Evolutionary conservation across 1,140 invertebrate genomes (phyloP).

Genomic region (Brachionus plicatilis): DNA sequence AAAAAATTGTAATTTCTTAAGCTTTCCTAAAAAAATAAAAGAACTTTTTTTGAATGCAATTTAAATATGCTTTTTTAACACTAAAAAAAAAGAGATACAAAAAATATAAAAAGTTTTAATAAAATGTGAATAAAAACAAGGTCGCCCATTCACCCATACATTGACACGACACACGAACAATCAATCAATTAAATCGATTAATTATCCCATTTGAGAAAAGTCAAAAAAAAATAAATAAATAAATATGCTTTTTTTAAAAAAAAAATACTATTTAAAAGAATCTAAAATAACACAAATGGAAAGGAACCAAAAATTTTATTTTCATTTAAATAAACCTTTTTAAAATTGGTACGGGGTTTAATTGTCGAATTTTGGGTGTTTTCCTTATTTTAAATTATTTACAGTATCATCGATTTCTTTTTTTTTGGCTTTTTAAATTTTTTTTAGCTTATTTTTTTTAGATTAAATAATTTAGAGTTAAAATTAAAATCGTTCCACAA

Average conservation of each 20-base stretch:
- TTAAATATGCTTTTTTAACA: background rate
- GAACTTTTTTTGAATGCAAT: background rate
- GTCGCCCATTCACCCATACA: background rate
- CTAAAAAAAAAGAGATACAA: slow-evolving; percentile 1
- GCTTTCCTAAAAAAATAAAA: background rate
- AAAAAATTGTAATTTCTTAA: background rate
- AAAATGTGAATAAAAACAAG: slow-evolving; percentile 1
- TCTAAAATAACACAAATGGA: background rate
- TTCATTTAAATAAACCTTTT: slow-evolving; percentile 19
- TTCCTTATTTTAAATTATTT: background rate
- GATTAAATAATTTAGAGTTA: background rate
- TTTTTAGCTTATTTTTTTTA: no score
- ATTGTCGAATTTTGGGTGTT: background rate
- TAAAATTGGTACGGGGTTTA: background rate
- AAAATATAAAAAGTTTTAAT: background rate
- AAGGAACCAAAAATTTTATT: slow-evolving; percentile 12
- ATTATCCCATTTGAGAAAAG: background rate
- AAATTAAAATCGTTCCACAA: background rate
- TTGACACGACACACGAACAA: background rate
- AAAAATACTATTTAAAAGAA: background rate
- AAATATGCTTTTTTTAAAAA: background rate
- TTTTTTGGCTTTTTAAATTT: background rate
- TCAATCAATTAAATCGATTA: slow-evolving; percentile 14
- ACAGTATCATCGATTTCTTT: background rate
- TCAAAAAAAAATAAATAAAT: background rate